Evolutionary conservation across 2,113 vertebrate species (phyloP).

Genomic region (Pontoporia blainvillei): DNA sequence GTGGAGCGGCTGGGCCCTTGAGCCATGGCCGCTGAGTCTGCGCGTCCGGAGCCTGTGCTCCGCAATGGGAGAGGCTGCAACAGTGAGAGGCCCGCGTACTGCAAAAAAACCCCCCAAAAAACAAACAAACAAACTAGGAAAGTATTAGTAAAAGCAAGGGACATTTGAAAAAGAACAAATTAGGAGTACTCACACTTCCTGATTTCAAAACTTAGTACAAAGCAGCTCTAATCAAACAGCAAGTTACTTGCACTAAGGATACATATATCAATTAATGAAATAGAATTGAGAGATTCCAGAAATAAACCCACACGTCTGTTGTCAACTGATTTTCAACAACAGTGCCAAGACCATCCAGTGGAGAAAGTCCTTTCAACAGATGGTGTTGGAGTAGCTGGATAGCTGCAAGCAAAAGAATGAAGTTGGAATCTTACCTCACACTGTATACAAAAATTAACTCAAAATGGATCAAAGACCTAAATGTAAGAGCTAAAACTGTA

Average conservation of each 20-base stretch:
- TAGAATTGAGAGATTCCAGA: neutral
- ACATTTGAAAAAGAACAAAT: conserved; percentile 1
- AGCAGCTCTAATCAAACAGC: neutral
- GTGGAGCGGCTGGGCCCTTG: too few species aligned
- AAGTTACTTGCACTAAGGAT: neutral
- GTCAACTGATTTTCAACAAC: neutral
- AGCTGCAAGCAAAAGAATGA: neutral
- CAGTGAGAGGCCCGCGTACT: too few species aligned
- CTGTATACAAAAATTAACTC: neutral
- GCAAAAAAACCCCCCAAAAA: neutral
- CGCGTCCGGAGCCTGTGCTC: too few species aligned
- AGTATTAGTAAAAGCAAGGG: conserved; percentile 11
- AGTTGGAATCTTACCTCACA: neutral
- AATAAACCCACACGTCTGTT: neutral
- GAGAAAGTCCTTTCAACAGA: conserved; percentile 6
- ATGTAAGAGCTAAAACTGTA: neutral
- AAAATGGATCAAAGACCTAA: neutral
- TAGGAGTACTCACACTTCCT: neutral
- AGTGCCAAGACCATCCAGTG: neutral
- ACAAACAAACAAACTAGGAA: neutral
- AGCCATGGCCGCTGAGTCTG: too few species aligned
- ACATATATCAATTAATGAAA: neutral
- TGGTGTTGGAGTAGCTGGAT: neutral
- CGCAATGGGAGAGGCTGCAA: too few species aligned
- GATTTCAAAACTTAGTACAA: conserved; percentile 11